A percentile compares a stretch with the other conserved stretches of the same genome.
These are phyloP conservation scores for Cricetomys ansorgei DNA, from an alignment of 2,113 vertebrate genomes.

Conservation along the genomic window DNA sequence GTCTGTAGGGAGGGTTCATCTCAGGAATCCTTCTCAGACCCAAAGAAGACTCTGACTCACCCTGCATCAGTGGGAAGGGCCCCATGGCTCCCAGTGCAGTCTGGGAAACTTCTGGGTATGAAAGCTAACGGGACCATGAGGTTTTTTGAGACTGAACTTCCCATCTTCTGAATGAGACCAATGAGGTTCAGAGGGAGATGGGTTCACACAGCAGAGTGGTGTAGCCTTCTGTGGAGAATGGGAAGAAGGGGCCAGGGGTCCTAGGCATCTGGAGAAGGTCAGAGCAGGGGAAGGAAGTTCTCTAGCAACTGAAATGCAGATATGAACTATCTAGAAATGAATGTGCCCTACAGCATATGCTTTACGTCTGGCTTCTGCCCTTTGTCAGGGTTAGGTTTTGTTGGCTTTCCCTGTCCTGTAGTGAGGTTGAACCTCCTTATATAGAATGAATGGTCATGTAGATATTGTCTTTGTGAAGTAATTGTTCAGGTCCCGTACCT, in stretches of 20 bases:
- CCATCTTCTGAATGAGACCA: not conserved
- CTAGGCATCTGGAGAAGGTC: not conserved
- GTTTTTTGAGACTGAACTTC: not conserved
- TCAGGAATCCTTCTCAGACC: not conserved
- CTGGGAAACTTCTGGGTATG: not conserved
- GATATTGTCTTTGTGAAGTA: not conserved
- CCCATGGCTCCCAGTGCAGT: not conserved
- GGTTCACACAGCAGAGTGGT: not conserved
- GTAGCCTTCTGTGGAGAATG: not conserved
- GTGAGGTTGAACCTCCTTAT: not conserved
- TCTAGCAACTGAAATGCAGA: not conserved
- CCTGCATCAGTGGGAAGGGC: not conserved
- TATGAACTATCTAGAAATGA: not conserved
- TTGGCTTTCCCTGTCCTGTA: not conserved
- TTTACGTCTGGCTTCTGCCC: not conserved
- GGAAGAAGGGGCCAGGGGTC: not conserved
- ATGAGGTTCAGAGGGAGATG: not conserved
- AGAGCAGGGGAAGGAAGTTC: not conserved
- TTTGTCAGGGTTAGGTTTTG: not conserved
- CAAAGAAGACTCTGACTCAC: not conserved
- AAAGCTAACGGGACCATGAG: not conserved
- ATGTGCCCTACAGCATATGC: not conserved
- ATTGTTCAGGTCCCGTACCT: not conserved
- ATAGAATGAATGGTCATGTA: not conserved
- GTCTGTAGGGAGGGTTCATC: not conserved